Evolutionary conservation across 2,888 invertebrate species (phyloP), one percentile per base, ranked within the genome.

Genomic region (Podotricha telesiphe): DNA sequence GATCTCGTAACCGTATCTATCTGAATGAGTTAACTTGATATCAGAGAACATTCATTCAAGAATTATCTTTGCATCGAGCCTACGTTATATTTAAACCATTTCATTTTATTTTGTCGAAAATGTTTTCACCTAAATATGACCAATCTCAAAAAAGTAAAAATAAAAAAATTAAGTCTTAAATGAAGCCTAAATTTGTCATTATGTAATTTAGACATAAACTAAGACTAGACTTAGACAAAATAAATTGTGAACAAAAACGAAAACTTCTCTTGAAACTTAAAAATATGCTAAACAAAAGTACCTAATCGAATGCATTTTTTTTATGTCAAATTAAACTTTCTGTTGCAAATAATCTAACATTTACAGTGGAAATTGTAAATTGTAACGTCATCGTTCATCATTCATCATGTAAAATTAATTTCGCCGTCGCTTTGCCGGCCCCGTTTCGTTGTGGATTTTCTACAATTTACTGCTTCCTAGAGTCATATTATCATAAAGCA

Each of bases 361-460:
- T 78, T 80, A 76, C 79, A 79, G 77, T 84, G 80, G 79, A 88
- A 87, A 86, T 82, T 85, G 84, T 78, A 87, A 89, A 91, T 88
- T 87, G 87, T 87, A 86, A 80, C 83, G 84, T 85, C 88, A 91
- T 88, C 89, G 81, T 82, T 89, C 91, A 90, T 89, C 89, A 88
- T 92, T 89, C 91, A 92, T 93, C 91, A 92, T 86, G 75, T 83
- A 84, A 87, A 87, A 91, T 92, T 92, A 92, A 91, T 91, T 88
- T 86, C 80, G 79, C 82, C 80, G 80, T 79, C 82, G 86, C 82
- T 81, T 82, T 81, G 80, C 81, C 79, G 80, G 78, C 75, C 81
- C 80, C 83, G 82, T 84, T 82, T 78, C 83, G 85, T 80, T 81
- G 80, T 85, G 82, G 82, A 81, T 80, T 84, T 86, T 84, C 84